Conservation (phyloP, 2,797 vertebrate species). For the Phataginus tetradactyla region DNA sequence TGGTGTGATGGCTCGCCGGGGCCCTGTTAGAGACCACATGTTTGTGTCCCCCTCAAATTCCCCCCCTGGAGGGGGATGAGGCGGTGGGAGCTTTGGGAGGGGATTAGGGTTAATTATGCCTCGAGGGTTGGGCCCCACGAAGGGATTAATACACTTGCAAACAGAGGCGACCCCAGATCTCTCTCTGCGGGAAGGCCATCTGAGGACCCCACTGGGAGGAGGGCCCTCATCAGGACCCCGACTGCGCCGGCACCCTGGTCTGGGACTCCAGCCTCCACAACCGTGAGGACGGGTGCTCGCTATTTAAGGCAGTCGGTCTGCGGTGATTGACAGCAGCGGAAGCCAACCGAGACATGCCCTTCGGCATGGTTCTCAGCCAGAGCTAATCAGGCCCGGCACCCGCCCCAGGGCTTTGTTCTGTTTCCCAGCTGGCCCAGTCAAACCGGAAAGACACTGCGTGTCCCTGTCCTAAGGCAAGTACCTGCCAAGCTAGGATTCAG, state of each 20-base stretch:
- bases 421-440: background rate
- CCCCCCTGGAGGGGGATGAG: background rate
- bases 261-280: background rate
- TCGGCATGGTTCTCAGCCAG: background rate
- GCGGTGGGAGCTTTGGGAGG: background rate
- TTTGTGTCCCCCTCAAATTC: background rate
- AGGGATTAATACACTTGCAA: background rate
- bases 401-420: background rate
- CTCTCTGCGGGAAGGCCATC: background rate
- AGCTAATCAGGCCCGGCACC: background rate
- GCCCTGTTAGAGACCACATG: background rate
- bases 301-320: background rate
- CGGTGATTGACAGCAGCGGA: background rate
- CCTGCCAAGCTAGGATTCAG: background rate
- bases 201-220: background rate
- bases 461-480: background rate
- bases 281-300: background rate
- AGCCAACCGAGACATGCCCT: background rate
- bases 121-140: background rate
- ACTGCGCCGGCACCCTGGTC: background rate
- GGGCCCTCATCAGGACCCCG: background rate
- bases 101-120: background rate
- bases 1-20: background rate
- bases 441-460: background rate
- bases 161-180: background rate